Evolutionary conservation across 1,140 invertebrate species (phyloP), one percentile per base, ranked within the genome.

Genomic region (Drusus annulatus): DNA sequence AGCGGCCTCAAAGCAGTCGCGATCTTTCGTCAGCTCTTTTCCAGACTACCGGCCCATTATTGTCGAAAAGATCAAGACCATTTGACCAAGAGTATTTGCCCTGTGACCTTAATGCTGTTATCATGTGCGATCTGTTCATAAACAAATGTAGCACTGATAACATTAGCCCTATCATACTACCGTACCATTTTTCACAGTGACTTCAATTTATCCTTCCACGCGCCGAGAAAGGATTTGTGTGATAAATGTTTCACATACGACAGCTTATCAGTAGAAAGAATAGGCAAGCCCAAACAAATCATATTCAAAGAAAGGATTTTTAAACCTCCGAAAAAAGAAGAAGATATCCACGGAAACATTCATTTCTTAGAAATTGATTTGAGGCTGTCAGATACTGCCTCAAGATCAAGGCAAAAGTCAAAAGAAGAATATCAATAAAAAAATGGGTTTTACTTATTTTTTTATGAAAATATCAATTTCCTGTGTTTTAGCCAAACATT

Each of bases 51-150:
- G 21, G 62, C 62, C 62, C 21, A 65, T 65, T 65, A 62, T 62
- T 62, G 58, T 17, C 58, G 58, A 62, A 62, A n/a, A 62, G 58
- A 62, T 62, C n/a, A n/a, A n/a, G n/a, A n/a, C n/a, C n/a, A n/a
- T 17, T 17, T 17, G 19, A 10, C 6, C 8, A 17, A 62, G 58
- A 62, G 17, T 62, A 62, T 62, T 62, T 62, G 58, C 58, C 58
- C 8, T 62, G 58, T 17, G 58, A 62, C 58, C 58, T 62, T 7
- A 62, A 62, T 62, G 21, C 21, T 62, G 58, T 62, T 8, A 62
- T 17, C 21, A 62, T 62, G 58, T 62, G 19, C n/a, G n/a, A n/a
- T n/a, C n/a, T n/a, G n/a, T n/a, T n/a, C n/a, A n/a, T n/a, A n/a
- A n/a, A n/a, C n/a, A n/a, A n/a, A n/a, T n/a, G n/a, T n/a, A n/a